phyloP scores from a whole-genome alignment of 2,888 invertebrate genomes.

The Lasioglossum oenotherae region DNA sequence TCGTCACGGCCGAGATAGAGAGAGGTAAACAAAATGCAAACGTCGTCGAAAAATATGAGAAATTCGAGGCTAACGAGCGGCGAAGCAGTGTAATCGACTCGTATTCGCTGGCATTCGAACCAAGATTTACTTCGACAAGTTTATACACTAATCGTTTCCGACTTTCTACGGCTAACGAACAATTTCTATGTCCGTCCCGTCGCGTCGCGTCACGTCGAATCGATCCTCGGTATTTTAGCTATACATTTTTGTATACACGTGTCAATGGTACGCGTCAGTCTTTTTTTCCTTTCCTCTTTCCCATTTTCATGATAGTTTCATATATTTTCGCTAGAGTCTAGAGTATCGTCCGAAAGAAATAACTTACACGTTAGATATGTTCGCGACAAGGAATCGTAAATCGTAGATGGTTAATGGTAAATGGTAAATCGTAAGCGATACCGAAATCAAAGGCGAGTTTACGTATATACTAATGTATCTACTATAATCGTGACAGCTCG shows the following conservation, averaged over 20 bases:
- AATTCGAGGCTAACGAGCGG: not conserved
- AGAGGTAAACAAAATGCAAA: not conserved
- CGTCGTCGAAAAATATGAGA: not conserved
- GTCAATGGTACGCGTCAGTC: not conserved
- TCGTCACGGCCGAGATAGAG: not conserved
- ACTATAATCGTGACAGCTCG: not conserved
- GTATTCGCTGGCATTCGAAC: constrained; percentile 1
- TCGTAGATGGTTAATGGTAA: not conserved
- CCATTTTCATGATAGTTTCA: not conserved
- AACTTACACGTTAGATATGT: not conserved
- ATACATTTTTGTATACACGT: not conserved
- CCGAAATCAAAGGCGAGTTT: not conserved
- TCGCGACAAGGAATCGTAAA: not conserved
- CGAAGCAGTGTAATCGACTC: not conserved
- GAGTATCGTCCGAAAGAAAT: not conserved
- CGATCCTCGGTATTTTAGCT: not conserved
- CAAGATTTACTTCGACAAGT: not conserved
- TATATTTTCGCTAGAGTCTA: not conserved
- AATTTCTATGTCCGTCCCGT: not conserved
- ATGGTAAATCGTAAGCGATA: not conserved
- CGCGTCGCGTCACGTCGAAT: not conserved
- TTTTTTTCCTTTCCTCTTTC: not conserved
- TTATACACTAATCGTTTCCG: not conserved
- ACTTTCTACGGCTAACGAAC: not conserved
- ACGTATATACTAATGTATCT: not conserved